A percentile compares a stretch with the other conserved stretches of the same genome.
These are phyloP conservation scores for Myanophis thanlyinensis DNA, from an alignment of 2,113 vertebrate species.

Conservation along the genomic window DNA sequence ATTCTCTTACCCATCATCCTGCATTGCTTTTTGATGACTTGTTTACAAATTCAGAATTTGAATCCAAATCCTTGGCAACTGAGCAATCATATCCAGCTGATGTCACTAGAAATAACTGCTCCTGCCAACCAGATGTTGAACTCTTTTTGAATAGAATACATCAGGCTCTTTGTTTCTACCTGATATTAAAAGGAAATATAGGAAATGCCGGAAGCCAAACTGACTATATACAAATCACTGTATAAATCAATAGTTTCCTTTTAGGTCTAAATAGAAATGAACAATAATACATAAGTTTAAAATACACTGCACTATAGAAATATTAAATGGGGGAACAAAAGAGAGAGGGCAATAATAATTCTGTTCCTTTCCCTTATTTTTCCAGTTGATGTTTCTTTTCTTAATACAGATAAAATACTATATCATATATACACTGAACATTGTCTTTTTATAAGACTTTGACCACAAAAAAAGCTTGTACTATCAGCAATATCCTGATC, in stretches of 20 bases:
- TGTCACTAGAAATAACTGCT: not conserved
- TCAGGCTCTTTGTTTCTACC: not conserved
- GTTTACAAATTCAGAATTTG: not conserved
- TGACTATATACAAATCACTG: not conserved
- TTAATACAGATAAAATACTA: not conserved
- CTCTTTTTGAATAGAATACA: not conserved
- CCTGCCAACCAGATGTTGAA: not conserved
- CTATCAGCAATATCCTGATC: not conserved
- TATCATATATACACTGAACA: not conserved
- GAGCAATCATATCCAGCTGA: not conserved
- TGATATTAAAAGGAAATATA: not conserved
- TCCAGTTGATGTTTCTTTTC: not conserved
- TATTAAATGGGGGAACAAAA: not conserved
- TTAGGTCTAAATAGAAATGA: not conserved
- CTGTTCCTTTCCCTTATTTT: not conserved
- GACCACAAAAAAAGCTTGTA: too few species aligned
- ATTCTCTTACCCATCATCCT: not conserved
- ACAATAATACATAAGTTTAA: not conserved
- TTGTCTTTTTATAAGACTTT: not conserved
- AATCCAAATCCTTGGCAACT: not conserved
- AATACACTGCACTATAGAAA: not conserved
- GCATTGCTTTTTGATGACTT: not conserved
- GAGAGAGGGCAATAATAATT: not conserved
- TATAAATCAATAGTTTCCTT: not conserved
- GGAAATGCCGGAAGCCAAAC: not conserved